A percentile compares a stretch with the other conserved stretches of the same genome.
Conservation (phyloP, 1,140 invertebrate genomes). For the Sitophilus oryzae region DNA sequence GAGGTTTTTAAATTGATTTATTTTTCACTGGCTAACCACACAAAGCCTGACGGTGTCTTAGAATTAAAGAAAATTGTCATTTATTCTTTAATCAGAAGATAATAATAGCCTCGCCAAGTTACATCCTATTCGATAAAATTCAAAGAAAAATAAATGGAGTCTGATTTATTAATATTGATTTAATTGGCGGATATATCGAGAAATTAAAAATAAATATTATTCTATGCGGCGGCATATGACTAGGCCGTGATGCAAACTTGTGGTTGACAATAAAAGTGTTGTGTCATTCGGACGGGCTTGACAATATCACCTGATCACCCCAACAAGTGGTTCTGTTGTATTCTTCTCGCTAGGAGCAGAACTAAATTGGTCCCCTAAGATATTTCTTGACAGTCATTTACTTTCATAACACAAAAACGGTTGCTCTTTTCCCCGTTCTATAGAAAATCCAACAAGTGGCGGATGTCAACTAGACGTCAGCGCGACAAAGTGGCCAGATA, state of each 20-base stretch:
- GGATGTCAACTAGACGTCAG: conserved; percentile 41
- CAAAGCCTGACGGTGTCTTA: too few relatives aligned
- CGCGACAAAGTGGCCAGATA: conserved; percentile 43
- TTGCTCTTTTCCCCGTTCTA: conserved; percentile 34
- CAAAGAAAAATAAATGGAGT: conserved; percentile 9
- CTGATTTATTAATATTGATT: conserved; percentile 7
- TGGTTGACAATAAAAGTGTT: conserved; percentile 20
- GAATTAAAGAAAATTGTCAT: conserved; percentile 7
- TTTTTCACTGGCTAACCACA: too few relatives aligned
- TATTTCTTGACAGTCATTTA: conserved; percentile 33
- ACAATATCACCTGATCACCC: conserved; percentile 18
- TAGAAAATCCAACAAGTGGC: conserved; percentile 42
- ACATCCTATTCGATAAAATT: conserved; percentile 2
- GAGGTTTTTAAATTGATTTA: conserved; percentile 7
- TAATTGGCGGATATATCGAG: conserved; percentile 10
- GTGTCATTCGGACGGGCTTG: conserved; percentile 12
- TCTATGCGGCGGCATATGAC: not conserved
- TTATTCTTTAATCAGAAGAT: conserved; percentile 2
- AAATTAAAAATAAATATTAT: conserved; percentile 16
- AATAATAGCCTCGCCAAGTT: too few relatives aligned
- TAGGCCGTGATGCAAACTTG: conserved; percentile 10
- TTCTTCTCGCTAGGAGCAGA: conserved; percentile 8
- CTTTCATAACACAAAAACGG: conserved; percentile 29
- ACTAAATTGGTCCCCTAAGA: conserved; percentile 16
- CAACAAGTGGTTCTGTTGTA: conserved; percentile 22